A percentile compares a stretch with the other conserved stretches of the same genome.
Conservation (phyloP, 1,140 invertebrate genomes). For the Drusus annulatus region DNA sequence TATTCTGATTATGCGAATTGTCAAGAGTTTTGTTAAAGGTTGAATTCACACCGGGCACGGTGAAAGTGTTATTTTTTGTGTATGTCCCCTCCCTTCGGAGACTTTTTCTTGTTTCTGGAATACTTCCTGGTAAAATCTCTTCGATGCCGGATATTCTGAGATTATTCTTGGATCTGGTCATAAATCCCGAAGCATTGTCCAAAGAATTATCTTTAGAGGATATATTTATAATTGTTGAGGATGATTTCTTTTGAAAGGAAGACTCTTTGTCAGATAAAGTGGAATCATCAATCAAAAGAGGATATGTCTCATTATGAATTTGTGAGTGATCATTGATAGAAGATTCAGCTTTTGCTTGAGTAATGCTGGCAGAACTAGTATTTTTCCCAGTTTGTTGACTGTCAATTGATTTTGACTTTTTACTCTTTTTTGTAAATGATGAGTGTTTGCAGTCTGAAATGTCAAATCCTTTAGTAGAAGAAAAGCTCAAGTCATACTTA, state of each 20-base stretch:
- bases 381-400: background rate
- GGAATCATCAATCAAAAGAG: constrained; percentile 35
- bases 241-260: background rate
- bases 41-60: background rate
- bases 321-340: background rate
- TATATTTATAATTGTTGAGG: background rate
- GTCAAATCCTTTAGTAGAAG: constrained; percentile 33
- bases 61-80: constrained; percentile 16
- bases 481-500: constrained; percentile 31
- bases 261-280: background rate
- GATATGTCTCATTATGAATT: constrained; percentile 33
- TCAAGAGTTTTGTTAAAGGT: constrained; percentile 25
- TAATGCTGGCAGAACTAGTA: background rate
- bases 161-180: constrained; percentile 33
- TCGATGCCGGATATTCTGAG: constrained; percentile 50
- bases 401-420: background rate
- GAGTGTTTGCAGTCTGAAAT: constrained; percentile 5
- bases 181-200: background rate
- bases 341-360: background rate
- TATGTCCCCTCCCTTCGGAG: constrained; percentile 30
- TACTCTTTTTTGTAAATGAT: constrained; percentile 19
- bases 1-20: constrained; percentile 12
- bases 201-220: constrained; percentile 27
- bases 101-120: background rate
- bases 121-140: constrained; percentile 14